Evolutionary conservation across 2,113 vertebrate genomes (phyloP).

Genomic region (Thoracochromis brauschi): DNA sequence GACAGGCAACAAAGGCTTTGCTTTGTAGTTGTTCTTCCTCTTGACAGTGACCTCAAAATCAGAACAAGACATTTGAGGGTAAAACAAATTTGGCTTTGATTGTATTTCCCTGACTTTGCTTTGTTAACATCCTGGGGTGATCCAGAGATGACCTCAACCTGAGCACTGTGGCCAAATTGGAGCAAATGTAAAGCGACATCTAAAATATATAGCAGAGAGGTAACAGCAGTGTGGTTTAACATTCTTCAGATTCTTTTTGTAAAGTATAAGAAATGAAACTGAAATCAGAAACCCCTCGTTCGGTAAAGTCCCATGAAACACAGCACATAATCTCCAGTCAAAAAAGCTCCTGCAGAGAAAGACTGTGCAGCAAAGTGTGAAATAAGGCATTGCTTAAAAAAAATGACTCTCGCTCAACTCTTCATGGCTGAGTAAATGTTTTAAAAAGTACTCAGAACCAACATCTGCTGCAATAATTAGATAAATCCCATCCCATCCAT

Average conservation of each 20-base stretch:
- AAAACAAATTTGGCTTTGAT: constrained; percentile 56
- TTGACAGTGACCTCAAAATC: constrained; percentile 46
- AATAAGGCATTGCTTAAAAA: not conserved
- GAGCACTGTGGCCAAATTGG: not conserved
- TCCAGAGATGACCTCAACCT: not conserved
- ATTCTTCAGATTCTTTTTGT: constrained; percentile 6
- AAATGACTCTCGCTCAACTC: not conserved
- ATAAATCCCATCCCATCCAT: constrained; percentile 35
- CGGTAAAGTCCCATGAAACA: not conserved
- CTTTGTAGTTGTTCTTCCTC: constrained; percentile 28
- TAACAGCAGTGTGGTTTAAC: not conserved
- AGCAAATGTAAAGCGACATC: not conserved
- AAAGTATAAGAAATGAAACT: not conserved
- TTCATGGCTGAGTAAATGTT: constrained; percentile 21
- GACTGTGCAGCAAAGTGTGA: constrained; percentile 19
- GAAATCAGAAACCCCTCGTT: not conserved
- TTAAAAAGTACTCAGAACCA: constrained; percentile 1
- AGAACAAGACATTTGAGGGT: constrained; percentile 31
- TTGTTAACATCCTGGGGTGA: not conserved
- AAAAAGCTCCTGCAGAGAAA: not conserved
- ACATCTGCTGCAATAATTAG: constrained; percentile 57
- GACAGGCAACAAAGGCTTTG: constrained; percentile 28
- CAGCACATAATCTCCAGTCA: not conserved
- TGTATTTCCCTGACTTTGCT: constrained; percentile 6
- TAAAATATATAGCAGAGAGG: not conserved